A percentile compares a stretch with the other conserved stretches of the same genome.
Evolutionary conservation across 2,797 vertebrate species (phyloP).

Genomic region (Eidolon dupreanum): DNA sequence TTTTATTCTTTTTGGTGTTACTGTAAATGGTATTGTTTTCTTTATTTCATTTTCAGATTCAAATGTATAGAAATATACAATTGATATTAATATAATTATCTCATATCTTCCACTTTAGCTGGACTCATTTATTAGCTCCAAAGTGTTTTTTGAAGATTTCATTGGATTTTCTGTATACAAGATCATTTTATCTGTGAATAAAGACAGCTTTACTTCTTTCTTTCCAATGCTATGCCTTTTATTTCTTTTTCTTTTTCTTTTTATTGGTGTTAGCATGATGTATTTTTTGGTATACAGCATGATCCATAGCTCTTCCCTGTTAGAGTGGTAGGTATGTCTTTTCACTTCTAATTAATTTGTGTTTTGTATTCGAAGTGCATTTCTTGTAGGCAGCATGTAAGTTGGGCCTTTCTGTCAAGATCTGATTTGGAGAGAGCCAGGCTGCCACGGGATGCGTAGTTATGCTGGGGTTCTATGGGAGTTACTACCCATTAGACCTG

Average conservation of each 20-base stretch:
- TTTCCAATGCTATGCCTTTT: background rate
- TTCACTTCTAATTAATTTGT: background rate
- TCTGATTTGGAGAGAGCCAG: background rate
- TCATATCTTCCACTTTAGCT: background rate
- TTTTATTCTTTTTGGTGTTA: background rate
- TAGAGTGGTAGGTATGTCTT: background rate
- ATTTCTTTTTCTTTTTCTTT: background rate
- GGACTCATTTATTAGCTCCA: background rate
- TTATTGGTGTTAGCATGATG: background rate
- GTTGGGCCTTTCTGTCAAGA: background rate
- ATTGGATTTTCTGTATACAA: background rate
- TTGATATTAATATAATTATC: background rate
- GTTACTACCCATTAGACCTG: background rate
- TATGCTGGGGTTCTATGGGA: background rate
- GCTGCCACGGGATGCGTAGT: background rate
- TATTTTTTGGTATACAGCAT: background rate
- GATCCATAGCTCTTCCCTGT: background rate
- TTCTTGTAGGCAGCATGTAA: background rate
- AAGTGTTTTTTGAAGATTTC: background rate
- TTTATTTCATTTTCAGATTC: background rate
- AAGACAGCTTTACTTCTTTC: background rate
- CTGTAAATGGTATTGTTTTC: background rate
- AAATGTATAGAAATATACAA: background rate
- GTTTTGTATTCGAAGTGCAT: background rate
- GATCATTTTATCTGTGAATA: background rate